Base-by-base conservation (phyloP, 2,113 vertebrate species). In the Nyctibius bracteatus region DNA sequence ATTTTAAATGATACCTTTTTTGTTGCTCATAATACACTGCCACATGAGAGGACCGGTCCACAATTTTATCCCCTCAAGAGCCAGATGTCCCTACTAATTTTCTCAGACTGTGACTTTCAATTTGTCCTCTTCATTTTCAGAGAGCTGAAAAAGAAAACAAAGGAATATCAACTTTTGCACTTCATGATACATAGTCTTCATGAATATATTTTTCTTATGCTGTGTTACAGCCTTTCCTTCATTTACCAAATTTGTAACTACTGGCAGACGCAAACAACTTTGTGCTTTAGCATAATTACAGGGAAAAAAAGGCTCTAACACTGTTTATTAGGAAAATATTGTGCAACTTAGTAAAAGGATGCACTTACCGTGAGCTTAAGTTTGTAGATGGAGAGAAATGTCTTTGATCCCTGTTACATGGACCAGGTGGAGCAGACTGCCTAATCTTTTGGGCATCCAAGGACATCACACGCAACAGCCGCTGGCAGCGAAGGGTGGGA, bases 1-100 rank as follows among this genome's bases (percentile, higher is more conserved):
- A 93, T 86, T 88, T 87, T 92, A 95, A 89, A 92, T 44, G 2
- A 96, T 97, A 97, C 96, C 96, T 97, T 94, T 88, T 83, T 22
- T 61, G 92, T 74, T 95, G 82, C 25, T 86, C 51, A 22, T 71
- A 96, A 79, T 41, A 63, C 55, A 95, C 43, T 74, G 79, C 46
- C 92, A 95, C 41, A 37, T 58, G 81, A 95, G 72, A 86, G 57
- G 71, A 95, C n/a, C 52, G 58, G 58, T 72, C 90, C 80, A 75
- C 30, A 67, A 31, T 62, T 87, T 83, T 80, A 66, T 41, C 88
- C 95, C 55, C 62, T 90, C 81, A 95, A 79, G 55, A 86, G 33
- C 30, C 61, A 90, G 74, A 82, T 62, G 35, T 41, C 74, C 95
- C 90, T 94, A 96, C 71, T 54, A 91, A 73, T 77, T 75, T 95